phyloP scores from a whole-genome alignment of 2,797 vertebrate species.

The Dermochelys coriacea region DNA sequence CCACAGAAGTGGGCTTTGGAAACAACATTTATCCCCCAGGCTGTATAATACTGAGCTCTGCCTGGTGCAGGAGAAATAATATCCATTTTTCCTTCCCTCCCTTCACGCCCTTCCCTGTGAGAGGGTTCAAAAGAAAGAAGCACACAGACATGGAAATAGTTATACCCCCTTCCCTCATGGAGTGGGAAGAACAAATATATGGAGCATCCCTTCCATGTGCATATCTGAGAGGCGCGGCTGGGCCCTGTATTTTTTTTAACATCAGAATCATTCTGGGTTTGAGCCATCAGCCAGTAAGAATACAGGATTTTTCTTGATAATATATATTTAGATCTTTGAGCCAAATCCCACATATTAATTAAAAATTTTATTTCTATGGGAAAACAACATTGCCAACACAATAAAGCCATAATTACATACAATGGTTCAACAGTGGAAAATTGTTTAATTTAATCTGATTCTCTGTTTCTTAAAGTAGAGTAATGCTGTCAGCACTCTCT shows the following conservation, averaged over 20 bases:
- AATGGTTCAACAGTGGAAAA: conserved; percentile 70
- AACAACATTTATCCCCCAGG: background rate
- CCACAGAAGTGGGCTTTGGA: too few species aligned
- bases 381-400: conserved; percentile 63
- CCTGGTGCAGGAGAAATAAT: background rate
- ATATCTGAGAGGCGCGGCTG: background rate
- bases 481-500: conserved; percentile 52
- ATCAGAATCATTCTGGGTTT: background rate
- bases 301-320: background rate
- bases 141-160: fast-evolving
- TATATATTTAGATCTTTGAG: background rate
- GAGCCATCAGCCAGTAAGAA: background rate
- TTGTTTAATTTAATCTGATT: conserved; percentile 70
- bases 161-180: background rate
- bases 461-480: conserved; percentile 52
- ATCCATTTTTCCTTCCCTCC: background rate
- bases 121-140: background rate
- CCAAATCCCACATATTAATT: conserved; percentile 72
- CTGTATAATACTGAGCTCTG: background rate
- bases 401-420: conserved; percentile 69
- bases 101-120: background rate
- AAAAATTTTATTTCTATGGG: conserved; percentile 63
- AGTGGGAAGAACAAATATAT: background rate
- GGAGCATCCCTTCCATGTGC: background rate
- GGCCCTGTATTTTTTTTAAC: background rate